A percentile compares a stretch with the other conserved stretches of the same genome.
These are phyloP conservation scores for Temnothorax ravouxi DNA, from an alignment of 2,888 invertebrate species.

Conservation along the genomic window DNA sequence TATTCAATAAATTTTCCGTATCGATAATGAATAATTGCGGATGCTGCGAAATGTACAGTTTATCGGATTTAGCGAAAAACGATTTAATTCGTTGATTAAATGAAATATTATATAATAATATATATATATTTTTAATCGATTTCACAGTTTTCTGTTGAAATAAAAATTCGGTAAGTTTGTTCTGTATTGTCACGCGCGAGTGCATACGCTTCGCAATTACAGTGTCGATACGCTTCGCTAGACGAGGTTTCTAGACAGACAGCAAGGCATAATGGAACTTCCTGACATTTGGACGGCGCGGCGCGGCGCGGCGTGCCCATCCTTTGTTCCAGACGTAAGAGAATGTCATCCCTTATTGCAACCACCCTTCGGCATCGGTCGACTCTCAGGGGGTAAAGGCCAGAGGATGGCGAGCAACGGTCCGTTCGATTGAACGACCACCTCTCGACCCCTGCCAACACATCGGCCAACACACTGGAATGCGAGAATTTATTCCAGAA, in stretches of 20 bases:
- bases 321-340: constrained; percentile 76
- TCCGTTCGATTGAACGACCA: constrained; percentile 70
- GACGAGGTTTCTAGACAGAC: constrained; percentile 52
- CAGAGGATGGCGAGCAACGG: constrained; percentile 58
- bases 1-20: constrained; percentile 37
- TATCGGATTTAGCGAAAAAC: constrained; percentile 9
- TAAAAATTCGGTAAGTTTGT: neutral
- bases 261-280: constrained; percentile 75
- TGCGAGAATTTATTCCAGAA: constrained; percentile 75
- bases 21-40: constrained; percentile 34
- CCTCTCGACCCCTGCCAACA: constrained; percentile 19
- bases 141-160: neutral
- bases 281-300: constrained; percentile 67
- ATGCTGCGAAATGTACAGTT: constrained; percentile 11
- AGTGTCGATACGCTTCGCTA: constrained; percentile 19
- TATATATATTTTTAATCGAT: neutral
- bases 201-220: constrained; percentile 32
- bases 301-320: constrained; percentile 45
- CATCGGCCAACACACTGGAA: constrained; percentile 62
- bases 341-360: constrained; percentile 78
- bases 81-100: constrained; percentile 22
- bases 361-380: constrained; percentile 58
- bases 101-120: neutral
- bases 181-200: neutral
- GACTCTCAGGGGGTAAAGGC: constrained; percentile 55